phyloP scores from a whole-genome alignment of 2,113 vertebrate genomes.

The Ceyx melanurus region DNA sequence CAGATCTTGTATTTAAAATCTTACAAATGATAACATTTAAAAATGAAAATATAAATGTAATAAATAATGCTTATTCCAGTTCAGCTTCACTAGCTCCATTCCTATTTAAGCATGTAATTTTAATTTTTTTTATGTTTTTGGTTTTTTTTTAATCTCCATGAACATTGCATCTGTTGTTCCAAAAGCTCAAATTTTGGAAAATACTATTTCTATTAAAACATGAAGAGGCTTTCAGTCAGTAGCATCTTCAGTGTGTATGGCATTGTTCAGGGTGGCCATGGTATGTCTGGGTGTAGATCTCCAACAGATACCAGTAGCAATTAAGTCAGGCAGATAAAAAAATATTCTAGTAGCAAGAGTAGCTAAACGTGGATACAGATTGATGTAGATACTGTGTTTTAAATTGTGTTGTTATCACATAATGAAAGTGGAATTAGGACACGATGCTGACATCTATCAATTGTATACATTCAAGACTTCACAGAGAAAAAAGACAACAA shows the following conservation, averaged over 20 bases:
- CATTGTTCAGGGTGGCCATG: not conserved
- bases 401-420: not conserved
- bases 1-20: not conserved
- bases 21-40: fast-evolving
- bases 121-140: not conserved
- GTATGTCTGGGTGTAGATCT: not conserved
- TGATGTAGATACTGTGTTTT: not conserved
- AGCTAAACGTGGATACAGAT: not conserved
- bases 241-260: not conserved
- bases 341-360: not conserved
- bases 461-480: not conserved
- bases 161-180: not conserved
- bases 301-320: not conserved
- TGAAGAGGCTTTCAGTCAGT: not conserved
- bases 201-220: not conserved
- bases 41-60: not conserved
- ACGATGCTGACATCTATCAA: not conserved
- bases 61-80: not conserved
- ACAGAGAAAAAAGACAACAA: not conserved
- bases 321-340: not conserved
- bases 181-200: not conserved
- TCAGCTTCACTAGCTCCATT: not conserved
- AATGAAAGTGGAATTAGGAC: not conserved
- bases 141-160: not conserved
- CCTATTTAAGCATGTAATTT: not conserved